Conservation (phyloP, 2,113 vertebrate species). For the Myotis lucifugus region DNA sequence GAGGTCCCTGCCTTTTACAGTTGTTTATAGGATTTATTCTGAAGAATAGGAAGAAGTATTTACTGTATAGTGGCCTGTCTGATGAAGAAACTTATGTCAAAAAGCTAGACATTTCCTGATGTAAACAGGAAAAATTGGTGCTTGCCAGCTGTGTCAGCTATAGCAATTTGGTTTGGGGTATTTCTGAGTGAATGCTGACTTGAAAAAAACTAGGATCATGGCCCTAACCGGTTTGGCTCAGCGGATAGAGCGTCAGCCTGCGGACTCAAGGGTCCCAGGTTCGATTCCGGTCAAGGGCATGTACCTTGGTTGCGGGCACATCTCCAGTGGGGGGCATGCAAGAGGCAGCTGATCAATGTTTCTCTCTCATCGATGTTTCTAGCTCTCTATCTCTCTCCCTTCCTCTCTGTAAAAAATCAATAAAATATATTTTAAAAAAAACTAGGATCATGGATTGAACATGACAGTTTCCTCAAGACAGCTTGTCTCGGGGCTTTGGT, state of each 20-base stretch:
- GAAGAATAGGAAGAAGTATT: neutral
- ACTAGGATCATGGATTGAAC: neutral
- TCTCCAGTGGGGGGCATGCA: no score
- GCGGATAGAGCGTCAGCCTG: no score
- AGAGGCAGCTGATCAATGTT: no score
- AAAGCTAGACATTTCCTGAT: neutral
- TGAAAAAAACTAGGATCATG: neutral
- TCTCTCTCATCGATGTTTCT: no score
- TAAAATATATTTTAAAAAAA: no score
- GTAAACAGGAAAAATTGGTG: constrained; percentile 15
- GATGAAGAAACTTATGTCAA: constrained; percentile 8
- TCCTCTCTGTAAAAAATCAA: no score
- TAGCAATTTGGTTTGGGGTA: neutral
- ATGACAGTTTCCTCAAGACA: neutral
- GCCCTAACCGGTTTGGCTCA: no score
- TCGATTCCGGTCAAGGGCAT: no score
- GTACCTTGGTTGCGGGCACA: no score
- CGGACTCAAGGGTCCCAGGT: no score
- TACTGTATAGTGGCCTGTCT: neutral
- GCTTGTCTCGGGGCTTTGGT: neutral
- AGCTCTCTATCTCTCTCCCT: no score
- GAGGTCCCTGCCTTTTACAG: neutral
- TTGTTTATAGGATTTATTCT: constrained; percentile 1
- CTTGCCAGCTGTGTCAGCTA: neutral
- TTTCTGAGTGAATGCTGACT: constrained; percentile 18